Evolutionary conservation across 2,888 invertebrate genomes (phyloP).

Genomic region (Stenodera caucasica): DNA sequence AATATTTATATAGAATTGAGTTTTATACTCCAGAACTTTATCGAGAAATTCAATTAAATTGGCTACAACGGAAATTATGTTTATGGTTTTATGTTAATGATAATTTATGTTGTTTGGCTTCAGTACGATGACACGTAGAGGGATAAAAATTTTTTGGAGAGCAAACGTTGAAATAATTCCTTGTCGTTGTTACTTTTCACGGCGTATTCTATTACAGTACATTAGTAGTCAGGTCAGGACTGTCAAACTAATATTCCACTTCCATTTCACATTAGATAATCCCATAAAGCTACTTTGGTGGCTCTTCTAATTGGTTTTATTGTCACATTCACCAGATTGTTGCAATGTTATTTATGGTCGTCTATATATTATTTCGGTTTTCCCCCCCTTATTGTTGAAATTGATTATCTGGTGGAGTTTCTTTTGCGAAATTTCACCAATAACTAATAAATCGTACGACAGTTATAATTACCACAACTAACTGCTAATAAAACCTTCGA

Average conservation of each 20-base stretch:
- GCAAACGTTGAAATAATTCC: conserved; percentile 18
- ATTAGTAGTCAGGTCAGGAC: conserved; percentile 23
- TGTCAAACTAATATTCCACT: conserved; percentile 20
- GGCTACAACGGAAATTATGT: too few relatives aligned
- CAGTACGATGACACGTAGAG: neutral
- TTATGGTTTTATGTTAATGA: too few relatives aligned
- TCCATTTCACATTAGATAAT: conserved; percentile 21
- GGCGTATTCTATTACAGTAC: conserved; percentile 19
- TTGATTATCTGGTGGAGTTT: conserved; percentile 12
- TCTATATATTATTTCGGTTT: conserved; percentile 11
- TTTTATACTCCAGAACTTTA: too few relatives aligned
- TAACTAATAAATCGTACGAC: neutral
- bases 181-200: conserved; percentile 21
- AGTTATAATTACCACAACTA: neutral
- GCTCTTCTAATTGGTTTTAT: conserved; percentile 24
- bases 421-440: too few relatives aligned
- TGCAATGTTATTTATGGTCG: conserved; percentile 10
- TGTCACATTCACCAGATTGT: conserved; percentile 13
- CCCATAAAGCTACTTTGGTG: conserved; percentile 18
- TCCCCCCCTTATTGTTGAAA: conserved; percentile 16
- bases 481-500: neutral
- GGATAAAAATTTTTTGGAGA: conserved; percentile 13
- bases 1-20: conserved; percentile 16
- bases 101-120: neutral
- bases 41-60: too few relatives aligned